A percentile compares a stretch with the other conserved stretches of the same genome.
Evolutionary conservation across 2,888 invertebrate species (phyloP).

Genomic region (Cheilosia pagana): DNA sequence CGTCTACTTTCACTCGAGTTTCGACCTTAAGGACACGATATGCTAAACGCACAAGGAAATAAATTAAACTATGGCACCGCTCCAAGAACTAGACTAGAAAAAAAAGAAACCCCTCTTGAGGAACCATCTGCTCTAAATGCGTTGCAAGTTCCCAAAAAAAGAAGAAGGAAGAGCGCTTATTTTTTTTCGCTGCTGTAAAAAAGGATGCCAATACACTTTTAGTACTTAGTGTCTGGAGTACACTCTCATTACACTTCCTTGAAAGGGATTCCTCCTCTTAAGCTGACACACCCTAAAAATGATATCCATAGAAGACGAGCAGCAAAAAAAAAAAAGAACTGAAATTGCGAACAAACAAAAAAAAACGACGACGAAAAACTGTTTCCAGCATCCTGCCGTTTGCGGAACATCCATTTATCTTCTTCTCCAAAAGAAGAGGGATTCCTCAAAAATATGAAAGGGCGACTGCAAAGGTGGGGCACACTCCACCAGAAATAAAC

Average conservation of each 20-base stretch:
- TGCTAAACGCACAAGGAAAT: conserved; percentile 67
- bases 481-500: conserved; percentile 27
- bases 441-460: conserved; percentile 68
- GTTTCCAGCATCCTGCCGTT: conserved; percentile 46
- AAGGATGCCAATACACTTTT: conserved; percentile 69
- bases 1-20: conserved; percentile 10
- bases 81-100: conserved; percentile 47
- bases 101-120: conserved; percentile 9
- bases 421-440: conserved; percentile 60
- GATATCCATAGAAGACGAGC: conserved; percentile 41
- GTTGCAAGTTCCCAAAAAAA: conserved; percentile 47
- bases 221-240: conserved; percentile 68
- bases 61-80: conserved; percentile 69
- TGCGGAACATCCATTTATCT: conserved; percentile 69
- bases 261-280: conserved; percentile 33
- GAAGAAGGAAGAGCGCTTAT: not conserved
- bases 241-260: conserved; percentile 65
- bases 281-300: conserved; percentile 52
- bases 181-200: conserved; percentile 5
- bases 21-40: conserved; percentile 46
- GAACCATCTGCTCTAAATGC: conserved; percentile 70
- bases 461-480: not conserved
- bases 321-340: conserved; percentile 12
- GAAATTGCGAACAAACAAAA: conserved; percentile 2
- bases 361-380: conserved; percentile 8